Percentiles rank a stretch among this genome's conserved stretches.
These are phyloP conservation scores for Megalopta genalis DNA, from an alignment of 1,140 invertebrate genomes.

Conservation along the genomic window DNA sequence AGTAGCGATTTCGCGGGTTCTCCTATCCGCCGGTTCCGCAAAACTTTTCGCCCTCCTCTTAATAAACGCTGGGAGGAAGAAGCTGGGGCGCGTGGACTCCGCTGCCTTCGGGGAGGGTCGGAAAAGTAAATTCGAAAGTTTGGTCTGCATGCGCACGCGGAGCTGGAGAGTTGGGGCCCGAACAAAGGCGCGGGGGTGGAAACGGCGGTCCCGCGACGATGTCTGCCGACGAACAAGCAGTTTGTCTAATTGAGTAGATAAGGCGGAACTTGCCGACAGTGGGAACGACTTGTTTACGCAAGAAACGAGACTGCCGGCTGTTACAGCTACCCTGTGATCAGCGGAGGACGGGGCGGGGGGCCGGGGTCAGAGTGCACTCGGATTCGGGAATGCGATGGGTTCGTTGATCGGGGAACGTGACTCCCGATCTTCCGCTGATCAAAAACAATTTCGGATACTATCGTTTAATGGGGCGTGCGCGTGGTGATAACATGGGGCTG, in stretches of 20 bases:
- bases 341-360: background rate
- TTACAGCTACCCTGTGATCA: conserved; percentile 17
- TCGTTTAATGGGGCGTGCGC: no score
- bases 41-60: conserved; percentile 43
- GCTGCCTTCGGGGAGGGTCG: conserved; percentile 1
- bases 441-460: background rate
- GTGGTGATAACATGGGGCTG: no score
- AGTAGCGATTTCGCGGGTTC: conserved; percentile 24
- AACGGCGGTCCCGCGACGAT: conserved; percentile 23
- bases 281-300: conserved; percentile 66
- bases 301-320: conserved; percentile 40
- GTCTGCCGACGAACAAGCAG: conserved; percentile 56
- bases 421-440: background rate
- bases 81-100: background rate
- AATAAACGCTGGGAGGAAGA: conserved; percentile 41
- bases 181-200: conserved; percentile 8
- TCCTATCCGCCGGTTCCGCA: background rate
- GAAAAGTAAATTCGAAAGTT: conserved; percentile 63
- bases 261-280: conserved; percentile 54
- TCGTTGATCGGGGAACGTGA: conserved; percentile 3
- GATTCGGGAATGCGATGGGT: background rate
- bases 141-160: conserved; percentile 12
- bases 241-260: conserved; percentile 69
- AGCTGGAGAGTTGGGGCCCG: background rate
- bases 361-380: background rate